A percentile compares a stretch with the other conserved stretches of the same genome.
phyloP scores from a whole-genome alignment of 2,113 vertebrate genomes.

The Vulpes lagopus region DNA sequence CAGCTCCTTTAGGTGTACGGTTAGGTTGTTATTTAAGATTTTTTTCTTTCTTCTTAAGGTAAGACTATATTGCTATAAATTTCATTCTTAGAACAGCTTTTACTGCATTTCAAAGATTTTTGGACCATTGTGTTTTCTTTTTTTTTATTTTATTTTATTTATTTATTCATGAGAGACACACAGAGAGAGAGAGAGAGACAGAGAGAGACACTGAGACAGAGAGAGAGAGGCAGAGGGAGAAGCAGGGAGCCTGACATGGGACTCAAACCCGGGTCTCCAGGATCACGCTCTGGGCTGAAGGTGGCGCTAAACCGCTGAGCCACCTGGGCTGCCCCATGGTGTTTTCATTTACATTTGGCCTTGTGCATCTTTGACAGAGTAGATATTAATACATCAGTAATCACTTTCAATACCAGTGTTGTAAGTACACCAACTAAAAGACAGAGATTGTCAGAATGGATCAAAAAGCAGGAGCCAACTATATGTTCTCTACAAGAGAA shows the following conservation, averaged over 20 bases:
- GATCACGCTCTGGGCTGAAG: no score
- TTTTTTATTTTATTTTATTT: neutral
- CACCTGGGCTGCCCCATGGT: neutral
- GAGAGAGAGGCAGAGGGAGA: no score
- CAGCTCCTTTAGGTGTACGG: neutral
- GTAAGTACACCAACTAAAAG: neutral
- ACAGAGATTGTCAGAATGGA: neutral
- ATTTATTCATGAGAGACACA: no score
- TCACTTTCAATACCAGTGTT: neutral
- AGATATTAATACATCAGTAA: neutral
- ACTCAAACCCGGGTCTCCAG: no score
- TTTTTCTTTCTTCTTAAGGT: neutral
- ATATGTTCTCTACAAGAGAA: neutral
- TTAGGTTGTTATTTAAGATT: neutral
- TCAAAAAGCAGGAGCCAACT: neutral
- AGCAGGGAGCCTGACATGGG: no score
- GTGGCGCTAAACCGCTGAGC: no score
- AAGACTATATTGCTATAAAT: neutral
- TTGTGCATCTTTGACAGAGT: neutral
- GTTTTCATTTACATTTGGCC: neutral
- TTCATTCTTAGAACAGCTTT: neutral
- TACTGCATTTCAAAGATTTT: neutral
- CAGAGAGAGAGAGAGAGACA: no score
- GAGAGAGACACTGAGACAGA: no score
- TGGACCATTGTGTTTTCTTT: neutral